Evolutionary conservation across 2,113 vertebrate species (phyloP), one percentile per base, ranked within the genome.

Genomic region (Halichoerus grypus): DNA sequence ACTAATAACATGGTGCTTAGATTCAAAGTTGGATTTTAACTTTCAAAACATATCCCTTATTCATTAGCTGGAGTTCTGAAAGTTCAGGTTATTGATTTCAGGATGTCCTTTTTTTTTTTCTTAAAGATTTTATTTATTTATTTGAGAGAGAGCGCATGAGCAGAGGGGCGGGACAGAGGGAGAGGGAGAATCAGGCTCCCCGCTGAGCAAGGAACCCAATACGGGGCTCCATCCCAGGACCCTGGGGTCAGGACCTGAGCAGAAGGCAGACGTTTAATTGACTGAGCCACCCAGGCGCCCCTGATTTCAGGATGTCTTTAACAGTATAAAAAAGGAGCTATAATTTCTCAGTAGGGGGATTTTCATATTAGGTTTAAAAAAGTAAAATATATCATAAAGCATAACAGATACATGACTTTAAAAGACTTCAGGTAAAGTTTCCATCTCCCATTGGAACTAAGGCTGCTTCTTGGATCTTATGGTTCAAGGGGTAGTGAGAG

Each of bases 401-500:
- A 5, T 28, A 49, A 55, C 6, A n/a, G 16, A 46, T 12, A 4
- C 7, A n/a, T 28, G 33, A 1, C 5, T 46, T 39, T 31, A 61
- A 90, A 61, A 53, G 33, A 69, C 22, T 90, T 53, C 15, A 9
- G 7, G 8, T 51, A 61, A 85, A 79, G 33, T 65, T 72, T 86
- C 19, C 2, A n/a, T 36, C 33, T 51, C 19, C 13, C 67, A 33
- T 51, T 92, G 10, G 22, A 80, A 85, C 33, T 24, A 81, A 81
- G 69, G 26, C 28, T 42, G 8, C 7, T 65, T 87, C 39, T 8
- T 26, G 49, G n/a, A 46, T 31, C 18, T 13, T 24, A 1, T 0
- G 36, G 18, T 42, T 4, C 22, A 7, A 7, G 4, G 1, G 4
- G 46, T 3, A 36, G 8, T 10, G 1, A 19, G 33, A 12, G 5